Percentiles rank a stretch among this genome's conserved stretches.
phyloP scores from a whole-genome alignment of 2,113 vertebrate genomes.

The Barbus barbus region DNA sequence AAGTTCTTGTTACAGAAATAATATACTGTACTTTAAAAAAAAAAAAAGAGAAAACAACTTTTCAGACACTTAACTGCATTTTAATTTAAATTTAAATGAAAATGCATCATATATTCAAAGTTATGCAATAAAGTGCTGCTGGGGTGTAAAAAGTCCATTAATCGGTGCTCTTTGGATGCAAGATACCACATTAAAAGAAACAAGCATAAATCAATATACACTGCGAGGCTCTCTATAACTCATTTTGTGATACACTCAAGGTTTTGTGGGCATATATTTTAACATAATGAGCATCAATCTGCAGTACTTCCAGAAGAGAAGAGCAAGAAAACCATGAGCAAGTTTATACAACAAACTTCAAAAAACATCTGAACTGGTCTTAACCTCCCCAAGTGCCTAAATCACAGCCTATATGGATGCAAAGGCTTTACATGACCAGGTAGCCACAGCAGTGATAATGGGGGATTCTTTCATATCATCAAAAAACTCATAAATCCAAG shows the following conservation, averaged over 20 bases:
- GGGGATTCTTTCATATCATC: too few relatives aligned
- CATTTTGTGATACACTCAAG: background rate
- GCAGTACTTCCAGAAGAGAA: background rate
- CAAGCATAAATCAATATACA: background rate
- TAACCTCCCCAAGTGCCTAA: background rate
- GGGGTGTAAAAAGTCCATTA: too few relatives aligned
- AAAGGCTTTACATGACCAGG: background rate
- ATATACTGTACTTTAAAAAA: background rate
- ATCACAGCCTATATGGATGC: background rate
- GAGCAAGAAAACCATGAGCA: background rate
- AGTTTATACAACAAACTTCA: background rate
- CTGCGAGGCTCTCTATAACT: background rate
- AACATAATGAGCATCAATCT: background rate
- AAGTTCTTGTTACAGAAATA: background rate
- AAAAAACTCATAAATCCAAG: too few relatives aligned
- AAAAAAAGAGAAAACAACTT: fast-evolving
- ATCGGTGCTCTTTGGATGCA: too few relatives aligned
- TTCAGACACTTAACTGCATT: background rate
- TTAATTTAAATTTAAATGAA: background rate
- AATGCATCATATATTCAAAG: too few relatives aligned
- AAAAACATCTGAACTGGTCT: background rate
- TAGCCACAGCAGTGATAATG: background rate
- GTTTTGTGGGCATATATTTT: background rate
- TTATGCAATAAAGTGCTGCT: too few relatives aligned
- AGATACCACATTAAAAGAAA: background rate